These are phyloP conservation scores for Aphidius ervi DNA, from an alignment of 1,140 invertebrate species.

Conservation along the genomic window DNA sequence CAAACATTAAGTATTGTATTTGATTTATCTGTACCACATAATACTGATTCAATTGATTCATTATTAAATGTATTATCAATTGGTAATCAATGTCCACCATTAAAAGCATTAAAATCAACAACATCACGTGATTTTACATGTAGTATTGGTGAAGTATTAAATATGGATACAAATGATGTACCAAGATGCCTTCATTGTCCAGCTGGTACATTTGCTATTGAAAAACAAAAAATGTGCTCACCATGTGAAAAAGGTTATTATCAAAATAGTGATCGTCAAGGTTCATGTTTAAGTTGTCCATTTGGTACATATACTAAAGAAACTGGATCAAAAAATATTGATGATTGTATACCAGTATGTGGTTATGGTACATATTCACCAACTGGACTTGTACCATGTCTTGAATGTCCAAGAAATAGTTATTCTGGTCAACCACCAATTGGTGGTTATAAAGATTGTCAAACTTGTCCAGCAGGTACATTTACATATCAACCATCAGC, in stretches of 20 bases:
- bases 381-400: conserved; percentile 88
- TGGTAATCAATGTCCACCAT: conserved; percentile 85
- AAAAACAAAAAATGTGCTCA: conserved; percentile 83
- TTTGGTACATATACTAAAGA: conserved; percentile 87
- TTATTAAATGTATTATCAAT: conserved; percentile 83
- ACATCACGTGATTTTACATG: conserved; percentile 88
- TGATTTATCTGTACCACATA: conserved; percentile 87
- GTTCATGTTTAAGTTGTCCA: conserved; percentile 82
- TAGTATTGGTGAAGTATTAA: conserved; percentile 86
- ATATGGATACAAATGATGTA: conserved; percentile 85
- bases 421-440: conserved; percentile 83
- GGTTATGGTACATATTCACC: conserved; percentile 94
- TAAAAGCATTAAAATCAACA: conserved; percentile 79
- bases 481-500: conserved; percentile 92
- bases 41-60: conserved; percentile 85
- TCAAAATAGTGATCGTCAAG: conserved; percentile 86
- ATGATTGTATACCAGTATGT: conserved; percentile 88
- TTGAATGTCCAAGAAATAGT: conserved; percentile 91
- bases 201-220: conserved; percentile 86
- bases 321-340: conserved; percentile 79
- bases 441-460: conserved; percentile 91
- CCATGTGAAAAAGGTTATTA: conserved; percentile 87
- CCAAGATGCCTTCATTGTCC: conserved; percentile 89
- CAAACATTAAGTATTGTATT: conserved; percentile 90
- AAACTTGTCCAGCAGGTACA: conserved; percentile 84